Evolutionary conservation across 2,797 vertebrate genomes (phyloP).

Genomic region (Glossophaga mutica): DNA sequence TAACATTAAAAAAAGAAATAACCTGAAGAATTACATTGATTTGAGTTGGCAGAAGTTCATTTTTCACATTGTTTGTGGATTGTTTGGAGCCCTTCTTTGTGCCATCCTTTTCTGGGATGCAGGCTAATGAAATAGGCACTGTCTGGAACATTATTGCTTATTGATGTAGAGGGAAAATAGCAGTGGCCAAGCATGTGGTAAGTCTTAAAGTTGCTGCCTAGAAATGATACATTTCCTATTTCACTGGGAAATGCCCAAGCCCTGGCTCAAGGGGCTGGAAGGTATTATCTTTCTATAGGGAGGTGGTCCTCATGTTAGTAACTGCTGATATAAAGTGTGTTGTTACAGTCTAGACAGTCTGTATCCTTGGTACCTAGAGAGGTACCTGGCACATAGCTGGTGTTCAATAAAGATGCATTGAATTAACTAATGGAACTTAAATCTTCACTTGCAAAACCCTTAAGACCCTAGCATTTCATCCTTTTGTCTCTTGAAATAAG

Average conservation of each 20-base stretch:
- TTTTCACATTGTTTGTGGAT: background rate
- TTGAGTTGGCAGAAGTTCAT: background rate
- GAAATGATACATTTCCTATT: background rate
- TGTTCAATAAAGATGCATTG: background rate
- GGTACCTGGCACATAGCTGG: background rate
- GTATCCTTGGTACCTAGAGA: background rate
- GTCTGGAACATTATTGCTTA: background rate
- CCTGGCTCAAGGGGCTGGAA: background rate
- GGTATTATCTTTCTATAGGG: background rate
- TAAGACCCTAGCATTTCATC: background rate
- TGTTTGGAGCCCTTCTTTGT: background rate
- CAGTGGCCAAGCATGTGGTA: background rate
- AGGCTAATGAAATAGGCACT: background rate
- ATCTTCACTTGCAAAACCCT: background rate
- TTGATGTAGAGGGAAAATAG: background rate
- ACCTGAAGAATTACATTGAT: background rate
- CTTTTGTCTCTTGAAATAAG: background rate
- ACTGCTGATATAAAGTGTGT: background rate
- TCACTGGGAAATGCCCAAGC: background rate
- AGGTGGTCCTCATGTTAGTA: background rate
- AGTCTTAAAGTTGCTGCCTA: background rate
- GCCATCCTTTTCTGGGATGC: background rate
- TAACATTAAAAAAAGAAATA: background rate
- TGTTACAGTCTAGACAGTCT: background rate
- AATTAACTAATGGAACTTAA: background rate